Base-by-base conservation (phyloP, 1,140 invertebrate genomes). In the Papilio glaucus region DNA sequence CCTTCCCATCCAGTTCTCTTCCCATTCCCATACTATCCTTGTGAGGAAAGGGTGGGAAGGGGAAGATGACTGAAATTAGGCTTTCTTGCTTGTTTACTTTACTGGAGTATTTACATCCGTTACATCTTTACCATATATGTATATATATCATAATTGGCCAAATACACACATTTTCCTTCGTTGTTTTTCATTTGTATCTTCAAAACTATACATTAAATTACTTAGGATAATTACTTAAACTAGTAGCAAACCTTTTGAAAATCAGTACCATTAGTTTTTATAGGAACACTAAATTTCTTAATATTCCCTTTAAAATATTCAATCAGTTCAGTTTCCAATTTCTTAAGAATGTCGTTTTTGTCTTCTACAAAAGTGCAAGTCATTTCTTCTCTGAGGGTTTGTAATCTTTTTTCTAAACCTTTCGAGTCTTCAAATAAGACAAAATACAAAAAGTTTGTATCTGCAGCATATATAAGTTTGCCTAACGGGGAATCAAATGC, bases 401-500 rank as follows among this genome's bases (percentile, higher is more conserved):
- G 68, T 21, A 92, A 78, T 45, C 61, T 77, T 65, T 87, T 88
- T 24, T 87, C 85, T 9, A 84, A 72, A 60, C 83, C 83, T 77
- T 90, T 91, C 8, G 88, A 86, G 75, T 92, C 87, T 70, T 85
- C 81, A 73, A 86, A 90, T 13, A 69, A 71, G 21, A 90, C 80
- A 45, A 86, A 73, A 71, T 89, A 87, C 8, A 92, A 45, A 62
- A 63, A 83, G 13, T 87, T 72, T 8, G 86, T 77, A 78, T 91
- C 88, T 4, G 85, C 90, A 67, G 77, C 82, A n/a, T 81, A 79
- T 41, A 85, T 72, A n/a, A 86, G 61, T 73, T 78, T 83, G 33
- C 90, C 90, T 13, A 92, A 38, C 15, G 86, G 81, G 33, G 80
- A 78, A 24, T 89, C 77, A 72, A 84, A 79, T 10, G 29, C 73